Base-by-base conservation (phyloP, 2,113 vertebrate genomes). In the Ictidomys tridecemlineatus region DNA sequence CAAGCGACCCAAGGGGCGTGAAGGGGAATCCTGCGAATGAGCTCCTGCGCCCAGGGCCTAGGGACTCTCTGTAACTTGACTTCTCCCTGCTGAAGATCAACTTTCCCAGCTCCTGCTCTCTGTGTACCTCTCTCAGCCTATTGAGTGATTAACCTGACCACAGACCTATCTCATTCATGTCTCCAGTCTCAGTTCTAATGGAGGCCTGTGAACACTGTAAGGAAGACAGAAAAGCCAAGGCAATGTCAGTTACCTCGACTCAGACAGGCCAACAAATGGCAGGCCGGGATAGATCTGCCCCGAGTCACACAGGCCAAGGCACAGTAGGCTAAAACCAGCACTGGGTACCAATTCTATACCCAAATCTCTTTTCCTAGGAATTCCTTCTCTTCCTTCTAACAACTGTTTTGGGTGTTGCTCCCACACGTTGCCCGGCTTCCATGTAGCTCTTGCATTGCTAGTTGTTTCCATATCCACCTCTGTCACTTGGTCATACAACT, bases 391-490 rank as follows among this genome's bases (percentile, higher is more conserved):
- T 93, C 65, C 42, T 22, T 22, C 24, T 26, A n/a, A 53, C 39
- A 65, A 51, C 51, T 67, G 39, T 48, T 42, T 72, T 18, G 8
- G 61, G 32, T 26, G 67, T 56, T 42, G 69, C 34, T 85, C 96
- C 51, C 39, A 61, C 53, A 24, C 48, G 2, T 1, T 34, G 83
- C 22, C 42, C 61, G 78, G 56, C 63, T 37, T 74, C 22, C 48
- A 65, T 0, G 0, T 1, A 14, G 80, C 69, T 93, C 28, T 37
- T 6, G 14, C 13, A 2, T 0, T 72, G 65, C 72, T 82, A 37
- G n/a, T 20, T 76, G 22, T 53, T n/a, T 69, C 24, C 4, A 10
- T 20, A 37, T 30, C 80, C n/a, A 26, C 53, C 78, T 89, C 72
- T 34, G 74, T 37, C 32, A 32, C 69, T 65, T 5, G 17, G 65